phyloP scores from a whole-genome alignment of 2,888 invertebrate species.

The Oasisia sp. region DNA sequence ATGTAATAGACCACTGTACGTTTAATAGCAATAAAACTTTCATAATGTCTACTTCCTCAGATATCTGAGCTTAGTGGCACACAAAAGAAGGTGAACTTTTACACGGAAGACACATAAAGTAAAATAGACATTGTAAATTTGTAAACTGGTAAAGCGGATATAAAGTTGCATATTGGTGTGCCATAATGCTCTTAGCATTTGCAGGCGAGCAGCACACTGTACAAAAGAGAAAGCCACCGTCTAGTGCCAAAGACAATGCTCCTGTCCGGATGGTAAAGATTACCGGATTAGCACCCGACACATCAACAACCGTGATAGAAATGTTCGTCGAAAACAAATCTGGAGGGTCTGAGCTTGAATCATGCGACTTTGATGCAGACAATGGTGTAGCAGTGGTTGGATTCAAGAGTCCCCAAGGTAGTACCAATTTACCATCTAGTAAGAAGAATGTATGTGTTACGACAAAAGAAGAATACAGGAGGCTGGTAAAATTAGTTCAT shows the following conservation, averaged over 20 bases:
- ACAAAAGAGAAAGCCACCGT: neutral
- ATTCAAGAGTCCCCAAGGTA: neutral
- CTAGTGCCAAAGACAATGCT: neutral
- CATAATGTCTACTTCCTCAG: too few species aligned
- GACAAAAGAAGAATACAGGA: neutral
- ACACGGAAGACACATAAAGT: neutral
- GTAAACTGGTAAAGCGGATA: too few species aligned
- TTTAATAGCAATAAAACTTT: too few species aligned
- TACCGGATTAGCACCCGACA: neutral
- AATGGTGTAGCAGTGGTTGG: neutral
- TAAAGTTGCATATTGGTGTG: neutral
- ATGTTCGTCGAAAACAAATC: neutral
- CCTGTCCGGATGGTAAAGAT: neutral
- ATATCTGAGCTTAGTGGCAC: too few species aligned
- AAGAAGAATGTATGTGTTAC: neutral
- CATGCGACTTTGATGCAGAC: neutral
- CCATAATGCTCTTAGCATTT: neutral
- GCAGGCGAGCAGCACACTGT: neutral
- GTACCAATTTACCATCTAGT: neutral
- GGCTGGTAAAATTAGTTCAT: neutral
- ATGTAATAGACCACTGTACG: too few species aligned
- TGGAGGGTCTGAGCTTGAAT: neutral
- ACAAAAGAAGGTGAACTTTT: too few species aligned
- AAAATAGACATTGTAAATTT: too few species aligned
- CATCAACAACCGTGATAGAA: neutral